Evolutionary conservation across 2,888 invertebrate species (phyloP).

Genomic region (Sesia apiformis): DNA sequence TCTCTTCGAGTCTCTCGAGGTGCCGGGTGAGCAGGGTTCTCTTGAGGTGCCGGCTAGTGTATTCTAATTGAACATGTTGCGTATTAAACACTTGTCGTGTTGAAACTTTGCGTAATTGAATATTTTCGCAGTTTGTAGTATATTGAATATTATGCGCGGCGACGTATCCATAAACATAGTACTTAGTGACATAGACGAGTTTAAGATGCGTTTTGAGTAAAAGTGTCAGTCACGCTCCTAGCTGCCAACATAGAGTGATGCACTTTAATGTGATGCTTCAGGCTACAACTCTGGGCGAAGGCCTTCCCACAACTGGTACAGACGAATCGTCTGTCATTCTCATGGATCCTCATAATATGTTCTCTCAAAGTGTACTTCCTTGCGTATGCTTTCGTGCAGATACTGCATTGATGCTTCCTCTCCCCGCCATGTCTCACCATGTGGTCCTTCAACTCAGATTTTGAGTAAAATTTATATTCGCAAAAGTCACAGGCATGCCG

Average conservation of each 20-base stretch:
- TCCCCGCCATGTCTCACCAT: constrained; percentile 70
- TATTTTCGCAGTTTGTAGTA: no score
- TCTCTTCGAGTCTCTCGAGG: no score
- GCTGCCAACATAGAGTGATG: constrained; percentile 32
- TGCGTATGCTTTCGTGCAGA: constrained; percentile 68
- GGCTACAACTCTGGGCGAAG: constrained; percentile 55
- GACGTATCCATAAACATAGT: background rate
- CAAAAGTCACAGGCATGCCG: constrained; percentile 61
- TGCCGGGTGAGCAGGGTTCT: no score
- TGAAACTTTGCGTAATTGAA: no score
- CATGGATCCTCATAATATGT: constrained; percentile 51
- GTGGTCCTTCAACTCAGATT: constrained; percentile 68
- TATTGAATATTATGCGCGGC: no score
- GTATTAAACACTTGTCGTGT: no score
- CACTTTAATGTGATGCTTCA: constrained; percentile 52
- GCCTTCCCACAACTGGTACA: constrained; percentile 47
- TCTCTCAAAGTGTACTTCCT: constrained; percentile 56
- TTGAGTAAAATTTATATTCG: constrained; percentile 70
- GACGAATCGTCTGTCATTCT: constrained; percentile 50
- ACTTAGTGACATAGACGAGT: constrained; percentile 7
- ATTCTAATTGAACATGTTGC: no score
- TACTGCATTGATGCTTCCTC: constrained; percentile 56
- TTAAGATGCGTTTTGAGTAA: no score
- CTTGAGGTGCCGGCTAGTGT: no score
- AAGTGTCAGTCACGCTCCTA: background rate